Percentiles rank a stretch among this genome's conserved stretches.
These are phyloP conservation scores for Botia kubotai DNA, from an alignment of 2,797 vertebrate species.

Conservation along the genomic window DNA sequence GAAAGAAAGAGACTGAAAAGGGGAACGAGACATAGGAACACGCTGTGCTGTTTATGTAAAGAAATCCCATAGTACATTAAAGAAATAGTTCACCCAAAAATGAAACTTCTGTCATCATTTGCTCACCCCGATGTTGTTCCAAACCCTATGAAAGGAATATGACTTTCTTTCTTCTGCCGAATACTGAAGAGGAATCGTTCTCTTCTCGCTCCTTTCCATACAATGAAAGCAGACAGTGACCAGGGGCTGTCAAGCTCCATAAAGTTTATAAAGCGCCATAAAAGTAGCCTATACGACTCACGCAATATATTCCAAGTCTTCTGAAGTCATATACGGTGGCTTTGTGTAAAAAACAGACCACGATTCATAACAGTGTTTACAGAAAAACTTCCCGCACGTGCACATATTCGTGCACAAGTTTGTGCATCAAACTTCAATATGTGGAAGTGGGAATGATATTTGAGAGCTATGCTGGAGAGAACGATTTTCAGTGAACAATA, in stretches of 20 bases:
- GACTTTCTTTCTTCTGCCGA: not conserved
- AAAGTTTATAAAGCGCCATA: not conserved
- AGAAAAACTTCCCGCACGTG: not conserved
- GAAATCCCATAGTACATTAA: slow-evolving; percentile 28
- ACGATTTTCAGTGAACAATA: not conserved
- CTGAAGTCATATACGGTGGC: not conserved
- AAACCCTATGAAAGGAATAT: not conserved
- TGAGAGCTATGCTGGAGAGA: not conserved
- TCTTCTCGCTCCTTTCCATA: not conserved
- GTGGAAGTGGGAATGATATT: not conserved
- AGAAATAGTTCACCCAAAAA: slow-evolving; percentile 15
- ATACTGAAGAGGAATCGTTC: not conserved
- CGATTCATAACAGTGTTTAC: not conserved
- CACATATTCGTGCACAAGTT: not conserved
- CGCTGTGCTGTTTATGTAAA: slow-evolving; percentile 48
- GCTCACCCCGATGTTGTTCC: not conserved
- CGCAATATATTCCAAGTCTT: not conserved
- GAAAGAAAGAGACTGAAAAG: slow-evolving; percentile 37
- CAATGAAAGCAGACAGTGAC: not conserved
- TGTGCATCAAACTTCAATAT: not conserved
- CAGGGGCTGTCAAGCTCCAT: slow-evolving; percentile 1
- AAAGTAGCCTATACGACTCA: too few relatives aligned
- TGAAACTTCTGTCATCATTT: slow-evolving; percentile 21
- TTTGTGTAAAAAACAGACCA: not conserved
- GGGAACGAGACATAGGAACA: slow-evolving; percentile 38